Conservation (phyloP, 2,797 vertebrate genomes). For the Steatocranus sp. region DNA sequence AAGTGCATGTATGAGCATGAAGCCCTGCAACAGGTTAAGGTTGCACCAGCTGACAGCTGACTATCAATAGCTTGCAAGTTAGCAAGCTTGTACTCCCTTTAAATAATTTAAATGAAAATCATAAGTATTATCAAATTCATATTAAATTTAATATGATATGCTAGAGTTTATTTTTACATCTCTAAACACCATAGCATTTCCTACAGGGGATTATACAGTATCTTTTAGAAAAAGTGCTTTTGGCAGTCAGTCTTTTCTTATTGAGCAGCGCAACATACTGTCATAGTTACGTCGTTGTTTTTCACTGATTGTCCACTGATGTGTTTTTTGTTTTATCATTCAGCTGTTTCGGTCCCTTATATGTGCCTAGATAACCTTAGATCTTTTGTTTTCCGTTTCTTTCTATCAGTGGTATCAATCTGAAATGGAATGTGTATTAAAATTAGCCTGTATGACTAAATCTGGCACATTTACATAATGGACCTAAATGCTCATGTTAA, state of each 20-base stretch:
- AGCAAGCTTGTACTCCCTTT: not conserved
- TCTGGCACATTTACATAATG: not conserved
- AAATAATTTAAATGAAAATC: not conserved
- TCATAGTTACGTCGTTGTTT: rapidly evolving
- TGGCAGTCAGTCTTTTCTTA: not conserved
- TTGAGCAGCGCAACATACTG: not conserved
- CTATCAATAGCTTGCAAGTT: not conserved
- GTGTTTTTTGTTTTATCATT: not conserved
- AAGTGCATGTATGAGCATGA: not conserved
- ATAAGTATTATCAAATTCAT: not conserved
- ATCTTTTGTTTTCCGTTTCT: not conserved
- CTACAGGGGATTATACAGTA: not conserved
- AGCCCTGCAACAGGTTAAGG: not conserved
- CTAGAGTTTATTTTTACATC: not conserved
- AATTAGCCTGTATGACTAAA: not conserved
- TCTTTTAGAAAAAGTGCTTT: not conserved
- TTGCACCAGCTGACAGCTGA: not conserved
- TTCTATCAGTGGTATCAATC: not conserved
- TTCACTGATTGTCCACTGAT: not conserved
- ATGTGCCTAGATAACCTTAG: not conserved
- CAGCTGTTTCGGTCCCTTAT: not conserved
- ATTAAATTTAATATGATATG: not conserved
- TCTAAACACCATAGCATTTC: not conserved
- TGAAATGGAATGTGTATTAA: not conserved
- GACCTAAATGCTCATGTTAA: not conserved